These are phyloP conservation scores for Dunckerocampus dactyliophorus DNA, from an alignment of 2,113 vertebrate genomes.

Conservation along the genomic window DNA sequence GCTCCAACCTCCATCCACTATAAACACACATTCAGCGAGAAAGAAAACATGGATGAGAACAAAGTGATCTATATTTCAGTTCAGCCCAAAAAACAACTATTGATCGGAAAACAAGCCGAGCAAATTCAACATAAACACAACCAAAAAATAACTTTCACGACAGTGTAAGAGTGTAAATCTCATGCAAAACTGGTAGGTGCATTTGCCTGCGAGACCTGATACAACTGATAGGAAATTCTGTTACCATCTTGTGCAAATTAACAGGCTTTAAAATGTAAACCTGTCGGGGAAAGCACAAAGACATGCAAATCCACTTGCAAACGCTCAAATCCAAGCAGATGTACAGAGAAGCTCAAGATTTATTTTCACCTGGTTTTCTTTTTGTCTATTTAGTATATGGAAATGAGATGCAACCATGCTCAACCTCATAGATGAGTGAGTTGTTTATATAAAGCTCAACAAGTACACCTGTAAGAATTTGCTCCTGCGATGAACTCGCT, in stretches of 20 bases:
- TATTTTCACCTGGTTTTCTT: conserved; percentile 36
- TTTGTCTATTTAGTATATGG: conserved; percentile 55
- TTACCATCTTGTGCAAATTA: conserved; percentile 49
- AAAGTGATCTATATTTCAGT: not conserved
- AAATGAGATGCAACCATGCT: conserved; percentile 59
- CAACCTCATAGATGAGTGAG: conserved; percentile 27
- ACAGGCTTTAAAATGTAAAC: conserved; percentile 44
- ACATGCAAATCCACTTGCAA: conserved; percentile 64
- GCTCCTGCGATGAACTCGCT: not conserved
- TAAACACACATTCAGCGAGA: conserved; percentile 27
- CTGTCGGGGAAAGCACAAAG: conserved; percentile 44
- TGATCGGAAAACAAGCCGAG: conserved; percentile 30
- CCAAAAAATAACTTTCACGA: conserved; percentile 3
- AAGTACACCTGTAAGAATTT: not conserved
- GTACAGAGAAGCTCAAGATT: conserved; percentile 37
- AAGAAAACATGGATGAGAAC: conserved; percentile 2
- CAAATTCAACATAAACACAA: conserved; percentile 14
- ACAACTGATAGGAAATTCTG: conserved; percentile 35
- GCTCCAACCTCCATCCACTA: conserved; percentile 93
- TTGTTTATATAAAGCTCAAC: conserved; percentile 17
- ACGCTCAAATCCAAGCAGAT: conserved; percentile 50
- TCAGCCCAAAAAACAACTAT: conserved; percentile 4
- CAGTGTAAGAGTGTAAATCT: conserved; percentile 9
- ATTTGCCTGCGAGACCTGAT: conserved; percentile 40
- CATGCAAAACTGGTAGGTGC: conserved; percentile 12